A percentile compares a stretch with the other conserved stretches of the same genome.
These are phyloP conservation scores for Bubo bubo DNA, from an alignment of 2,113 vertebrate species.

Conservation along the genomic window DNA sequence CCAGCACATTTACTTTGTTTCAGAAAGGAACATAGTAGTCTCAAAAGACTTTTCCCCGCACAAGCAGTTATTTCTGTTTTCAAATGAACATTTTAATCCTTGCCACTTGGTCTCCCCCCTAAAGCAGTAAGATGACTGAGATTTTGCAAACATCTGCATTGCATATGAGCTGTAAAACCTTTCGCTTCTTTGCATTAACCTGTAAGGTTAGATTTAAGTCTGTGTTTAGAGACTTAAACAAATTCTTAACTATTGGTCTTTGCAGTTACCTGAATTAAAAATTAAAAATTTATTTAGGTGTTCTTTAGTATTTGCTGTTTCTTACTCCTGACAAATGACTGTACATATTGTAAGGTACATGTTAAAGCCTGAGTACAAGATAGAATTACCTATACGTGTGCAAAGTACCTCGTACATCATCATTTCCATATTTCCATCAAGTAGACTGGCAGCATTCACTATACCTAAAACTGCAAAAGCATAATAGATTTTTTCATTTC, in stretches of 20 bases:
- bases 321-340: neutral
- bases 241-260: neutral
- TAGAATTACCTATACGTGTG: neutral
- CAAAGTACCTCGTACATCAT: neutral
- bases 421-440: neutral
- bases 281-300: neutral
- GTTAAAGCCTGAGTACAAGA: neutral
- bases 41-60: neutral
- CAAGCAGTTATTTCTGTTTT: neutral
- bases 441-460: neutral
- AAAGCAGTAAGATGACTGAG: neutral
- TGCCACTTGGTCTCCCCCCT: neutral
- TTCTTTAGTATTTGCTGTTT: neutral
- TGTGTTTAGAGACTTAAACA: neutral
- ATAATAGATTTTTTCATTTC: neutral
- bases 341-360: neutral
- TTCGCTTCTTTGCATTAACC: neutral
- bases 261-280: neutral
- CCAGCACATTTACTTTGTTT: neutral
- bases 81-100: neutral
- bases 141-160: neutral
- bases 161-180: neutral
- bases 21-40: neutral
- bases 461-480: neutral
- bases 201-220: neutral